Base-by-base conservation (phyloP, 2,888 invertebrate genomes). In the Malacosoma neustria region DNA sequence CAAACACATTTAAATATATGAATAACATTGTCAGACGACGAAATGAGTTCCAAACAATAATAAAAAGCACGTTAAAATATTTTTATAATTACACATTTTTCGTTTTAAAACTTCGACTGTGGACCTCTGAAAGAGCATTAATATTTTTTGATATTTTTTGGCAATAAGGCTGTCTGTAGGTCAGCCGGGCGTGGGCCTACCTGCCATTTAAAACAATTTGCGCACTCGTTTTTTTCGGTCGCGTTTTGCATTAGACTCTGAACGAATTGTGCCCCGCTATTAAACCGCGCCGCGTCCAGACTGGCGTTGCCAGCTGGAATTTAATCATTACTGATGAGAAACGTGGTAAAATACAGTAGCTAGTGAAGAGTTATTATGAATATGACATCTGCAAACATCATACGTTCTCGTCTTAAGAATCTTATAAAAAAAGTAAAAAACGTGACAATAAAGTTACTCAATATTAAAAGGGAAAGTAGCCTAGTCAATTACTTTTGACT, bases 171-270 rank as follows among this genome's bases (percentile, higher is more conserved):
- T 55, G 80, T 74, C 74, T 82, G 82, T 82, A 77, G 82, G 81
- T 82, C 82, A 82, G 61, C 48, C 74, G 71, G 71, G 64, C 72
- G 67, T 54, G 68, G 59, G 65, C 69, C 71, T 74, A 74, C 77
- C 80, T 80, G 80, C 65, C 76, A 79, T 84, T 82, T 82, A 77
- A 82, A 84, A 81, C 79, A 84, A 84, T 84, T 82, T 81, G 68
- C 58, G 57, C 59, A 61, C 60, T 71, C 58, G 53, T 71, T 71
- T 73, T 72, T 73, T 72, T 61, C 45, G 51, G 60, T 58, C 59
- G 54, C 58, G 65, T 49, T 53, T 53, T 55, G 59, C 68, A 69
- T 76, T 72, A 74, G 73, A 59, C 51, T 46, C 57, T 50, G 51
- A 5, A 46, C 58, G 59, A 61, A 63, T 70, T 67, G 70, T 70